Evolutionary conservation across 2,113 vertebrate species (phyloP), one percentile per base, ranked within the genome.

Genomic region (Corythornis madagascariensis): DNA sequence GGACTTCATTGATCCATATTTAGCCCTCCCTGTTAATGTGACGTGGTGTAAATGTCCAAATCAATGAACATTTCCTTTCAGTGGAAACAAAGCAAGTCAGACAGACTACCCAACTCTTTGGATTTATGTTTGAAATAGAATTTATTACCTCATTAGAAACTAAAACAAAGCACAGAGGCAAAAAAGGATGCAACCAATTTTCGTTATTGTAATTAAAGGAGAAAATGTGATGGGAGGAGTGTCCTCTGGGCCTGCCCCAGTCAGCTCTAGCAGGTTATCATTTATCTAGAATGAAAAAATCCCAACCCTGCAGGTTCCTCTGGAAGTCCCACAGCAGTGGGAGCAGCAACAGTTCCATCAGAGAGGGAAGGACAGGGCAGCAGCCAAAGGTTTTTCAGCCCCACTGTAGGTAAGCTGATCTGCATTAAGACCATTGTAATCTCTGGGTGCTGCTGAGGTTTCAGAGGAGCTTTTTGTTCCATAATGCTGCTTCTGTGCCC

Each of bases 401-500:
- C 48, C 88, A 3, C 88, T 94, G 91, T 93, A 91, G 92, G 94
- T 93, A 95, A 95, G 61, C 76, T 91, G 79, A 92, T 95, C 75
- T 92, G 64, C 88, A 55, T 89, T 77, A 86, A 86, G 73, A 61
- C 89, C 72, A 35, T 93, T 95, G 89, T 92, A 95, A 94, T 93
- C 89, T 78, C 87, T 89, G 15, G 15, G 18, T 69, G 57, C 75
- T 88, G 48, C 89, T 91, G 82, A 94, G 72, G 91, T 93, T 96
- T 96, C 89, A 75, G 77, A 52, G 5, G 0, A 43, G 71, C 67
- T 67, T 89, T 95, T 86, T 0, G 3, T 93, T 88, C 69, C 84
- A 94, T 96, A 96, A 96, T 94, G 26, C 72, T 48, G 65, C 78
- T 91, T 95, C 92, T 96, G 69, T 96, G 73, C 79, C 65, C 83